These are phyloP conservation scores for Penelope pileata DNA, from an alignment of 2,113 vertebrate species.

Conservation along the genomic window DNA sequence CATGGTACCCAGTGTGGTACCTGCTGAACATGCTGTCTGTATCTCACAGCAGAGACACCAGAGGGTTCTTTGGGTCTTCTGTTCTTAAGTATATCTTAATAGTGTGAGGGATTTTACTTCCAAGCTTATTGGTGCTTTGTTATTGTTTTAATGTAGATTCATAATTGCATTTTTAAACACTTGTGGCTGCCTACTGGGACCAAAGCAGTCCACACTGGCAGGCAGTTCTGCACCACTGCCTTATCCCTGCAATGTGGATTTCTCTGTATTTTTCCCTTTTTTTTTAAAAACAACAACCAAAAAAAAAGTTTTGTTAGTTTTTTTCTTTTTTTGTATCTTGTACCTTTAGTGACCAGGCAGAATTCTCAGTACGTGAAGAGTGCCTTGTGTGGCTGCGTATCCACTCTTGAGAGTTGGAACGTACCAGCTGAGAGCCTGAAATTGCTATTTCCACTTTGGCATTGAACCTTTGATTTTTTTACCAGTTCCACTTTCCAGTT, in stretches of 20 bases:
- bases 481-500: background rate
- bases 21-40: background rate
- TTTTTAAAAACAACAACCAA: no score
- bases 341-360: background rate
- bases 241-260: background rate
- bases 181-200: background rate
- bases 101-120: background rate
- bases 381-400: background rate
- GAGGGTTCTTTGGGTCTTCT: background rate
- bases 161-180: background rate
- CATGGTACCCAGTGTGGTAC: background rate
- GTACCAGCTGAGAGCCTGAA: background rate
- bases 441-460: slow-evolving; percentile 6
- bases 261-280: background rate
- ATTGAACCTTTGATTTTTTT: slow-evolving; percentile 15
- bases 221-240: background rate
- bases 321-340: background rate
- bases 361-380: background rate
- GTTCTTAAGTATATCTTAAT: background rate
- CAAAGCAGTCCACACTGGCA: background rate
- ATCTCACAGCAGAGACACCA: background rate
- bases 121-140: background rate
- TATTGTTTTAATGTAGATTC: accelerated
- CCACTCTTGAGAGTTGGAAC: background rate
- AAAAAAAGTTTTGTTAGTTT: background rate